Conservation (phyloP, 2,113 vertebrate species). For the Polypterus senegalus region DNA sequence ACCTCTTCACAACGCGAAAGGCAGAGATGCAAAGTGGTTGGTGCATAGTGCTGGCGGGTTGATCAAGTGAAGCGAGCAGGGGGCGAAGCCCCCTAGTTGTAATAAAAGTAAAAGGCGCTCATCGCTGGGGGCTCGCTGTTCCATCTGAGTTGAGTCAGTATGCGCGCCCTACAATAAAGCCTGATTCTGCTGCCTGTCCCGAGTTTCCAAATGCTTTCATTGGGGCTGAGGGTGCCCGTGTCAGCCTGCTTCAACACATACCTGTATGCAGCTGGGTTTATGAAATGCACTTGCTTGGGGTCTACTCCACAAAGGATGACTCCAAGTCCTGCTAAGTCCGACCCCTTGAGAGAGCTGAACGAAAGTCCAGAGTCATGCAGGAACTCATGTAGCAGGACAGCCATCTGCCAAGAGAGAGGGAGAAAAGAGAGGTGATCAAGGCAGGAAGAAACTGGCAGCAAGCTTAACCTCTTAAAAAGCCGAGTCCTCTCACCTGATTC, state of each 20-base stretch:
- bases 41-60: too few species aligned
- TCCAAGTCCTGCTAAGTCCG: conserved; percentile 57
- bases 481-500: conserved; percentile 36
- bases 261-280: conserved; percentile 55
- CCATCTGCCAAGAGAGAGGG: conserved; percentile 29
- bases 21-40: too few species aligned
- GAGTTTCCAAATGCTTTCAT: too few species aligned
- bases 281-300: conserved; percentile 37
- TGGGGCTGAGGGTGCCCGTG: background rate
- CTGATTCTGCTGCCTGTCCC: too few species aligned
- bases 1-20: too few species aligned
- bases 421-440: background rate
- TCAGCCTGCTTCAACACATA: conserved; percentile 12
- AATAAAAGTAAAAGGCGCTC: too few species aligned
- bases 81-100: too few species aligned
- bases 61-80: too few species aligned
- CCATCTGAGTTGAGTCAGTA: too few species aligned
- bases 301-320: conserved; percentile 48
- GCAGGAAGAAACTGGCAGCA: too few species aligned
- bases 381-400: conserved; percentile 40
- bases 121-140: too few species aligned
- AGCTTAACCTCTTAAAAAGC: background rate
- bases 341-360: conserved; percentile 48
- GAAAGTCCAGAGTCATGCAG: conserved; percentile 48
- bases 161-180: too few species aligned